Evolutionary conservation across 2,113 vertebrate species (phyloP), one percentile per base, ranked within the genome.

Genomic region (Heterocephalus glaber): DNA sequence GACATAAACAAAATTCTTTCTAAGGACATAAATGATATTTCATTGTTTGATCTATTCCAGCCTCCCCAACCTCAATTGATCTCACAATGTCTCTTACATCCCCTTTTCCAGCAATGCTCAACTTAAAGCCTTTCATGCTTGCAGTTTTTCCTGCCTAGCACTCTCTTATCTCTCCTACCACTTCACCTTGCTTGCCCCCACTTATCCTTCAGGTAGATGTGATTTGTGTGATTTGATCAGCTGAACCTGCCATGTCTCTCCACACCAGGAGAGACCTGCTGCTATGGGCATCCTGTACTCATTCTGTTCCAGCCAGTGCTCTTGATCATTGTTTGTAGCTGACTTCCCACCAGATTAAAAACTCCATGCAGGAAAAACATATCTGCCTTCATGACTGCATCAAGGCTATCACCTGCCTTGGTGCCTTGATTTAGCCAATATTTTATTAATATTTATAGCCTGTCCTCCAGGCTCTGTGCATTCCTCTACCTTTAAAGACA

Each of bases 301-400:
- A 52, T 47, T 6, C 35, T 0, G 35, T 0, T 41, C 24, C n/a
- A 38, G 30, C 66, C 7, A 17, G 30, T 24, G 13, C 7, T 26
- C 17, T 72, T 1, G 19, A 7, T 77, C 16, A 0, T 9, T 41
- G 9, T 20, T 66, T 38, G 28, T 0, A 54, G 54, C 19, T n/a
- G 20, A 47, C 28, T 63, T 92, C 16, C 6, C 33, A 22, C 0
- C 0, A 4, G 26, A 63, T 1, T 28, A 28, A 33, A 56, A 92
- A 24, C 2, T 7, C 38, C 30, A 9, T 0, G 0, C 14, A n/a
- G 22, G n/a, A 35, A 66, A 95, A 17, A 9, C 44, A 12, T 0
- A 5, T 61, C 80, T 80, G 30, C 41, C 38, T 83, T 92, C 24
- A 56, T 14, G n/a, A 60, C 54, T 35, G 14, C 20, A 6, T 20